Evolutionary conservation across 2,888 invertebrate genomes (phyloP), one percentile per base, ranked within the genome.

Genomic region (Tachina grossa): DNA sequence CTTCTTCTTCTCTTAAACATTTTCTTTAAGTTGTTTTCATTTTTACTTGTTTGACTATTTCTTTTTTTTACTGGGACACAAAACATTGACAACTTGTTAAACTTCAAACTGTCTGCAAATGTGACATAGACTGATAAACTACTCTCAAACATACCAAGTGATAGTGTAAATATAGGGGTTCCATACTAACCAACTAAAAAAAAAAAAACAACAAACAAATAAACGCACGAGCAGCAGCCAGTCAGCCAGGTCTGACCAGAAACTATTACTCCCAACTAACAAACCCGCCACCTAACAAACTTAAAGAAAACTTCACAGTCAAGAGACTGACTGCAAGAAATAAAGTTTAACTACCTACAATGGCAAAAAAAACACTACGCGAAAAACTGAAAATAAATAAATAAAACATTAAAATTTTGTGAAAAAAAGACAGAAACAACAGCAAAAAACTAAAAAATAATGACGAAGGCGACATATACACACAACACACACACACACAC

Each of bases 81-180:
- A 75, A 71, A 83, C 83, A 86, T 81, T 84, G 86, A 78, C 89
- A 90, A 90, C 90, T 89, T 90, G 90, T 90, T 90, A 90, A 90
- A 89, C 89, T 90, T 90, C 89, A 89, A 90, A 89, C 89, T 90
- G 90, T 90, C 89, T 89, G 88, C 88, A 88, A 88, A 89, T 88
- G 89, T 88, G 89, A 90, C 90, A 90, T 87, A 88, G 88, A 88
- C 89, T 89, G 90, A 90, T 90, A 90, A 90, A 90, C 89, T 88
- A 89, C 85, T 87, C 84, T 74, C 71, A 84, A 82, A 82, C 85
- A 85, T 79, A 75, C 65, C 78, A 82, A 81, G 63, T 83, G 83
- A 83, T 83, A 72, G 83, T 72, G 59, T 59, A 77, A 72, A 77
- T 77, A 83, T 83, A 83, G 77, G 83, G 83, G 83, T 83, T 77